Evolutionary conservation across 2,888 invertebrate species (phyloP), one percentile per base, ranked within the genome.

Genomic region (Gastrophysa polygoni): DNA sequence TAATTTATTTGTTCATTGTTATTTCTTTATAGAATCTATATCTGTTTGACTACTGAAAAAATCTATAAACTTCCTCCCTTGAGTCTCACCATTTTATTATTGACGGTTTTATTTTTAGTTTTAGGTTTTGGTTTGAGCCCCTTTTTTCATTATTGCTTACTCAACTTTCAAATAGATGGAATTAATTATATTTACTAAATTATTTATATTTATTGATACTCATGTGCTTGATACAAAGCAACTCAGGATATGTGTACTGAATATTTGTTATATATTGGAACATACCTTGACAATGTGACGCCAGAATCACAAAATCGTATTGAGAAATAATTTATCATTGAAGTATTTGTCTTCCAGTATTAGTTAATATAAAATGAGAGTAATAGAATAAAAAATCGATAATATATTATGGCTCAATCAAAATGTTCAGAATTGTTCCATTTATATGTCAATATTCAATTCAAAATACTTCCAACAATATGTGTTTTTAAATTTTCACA

Each of bases 1-100:
- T 69, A 63, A 61, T 69, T 67, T 69, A 63, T 60, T 59, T 66
- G 54, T 61, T 59, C 48, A 58, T 68, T 71, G 71, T 71, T 71
- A 69, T 68, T 64, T 68, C 69, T 59, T 67, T 69, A 60, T 58
- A 68, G 68, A 68, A 64, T 70, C 62, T 70, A 64, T 65, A 64
- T 59, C 47, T 60, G 52, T 67, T 60, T 63, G 49, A 69, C 66
- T 70, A 70, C 69, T 68, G 66, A 64, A 16, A 21, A 44, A 29
- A 61, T 59, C 32, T 60, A 57, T 18, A 28, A 20, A 20, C 51
- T 38, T 10, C 16, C 62, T 56, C 59, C 55, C 57, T 55, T 58
- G 16, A 46, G 50, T 47, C 48, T 55, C 48, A 51, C 58, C 43
- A 43, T 48, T 59, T 56, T 58, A 60, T 46, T 55, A 32, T 62